Evolutionary conservation across 1,140 invertebrate genomes (phyloP).

Genomic region (Cydia amplana): DNA sequence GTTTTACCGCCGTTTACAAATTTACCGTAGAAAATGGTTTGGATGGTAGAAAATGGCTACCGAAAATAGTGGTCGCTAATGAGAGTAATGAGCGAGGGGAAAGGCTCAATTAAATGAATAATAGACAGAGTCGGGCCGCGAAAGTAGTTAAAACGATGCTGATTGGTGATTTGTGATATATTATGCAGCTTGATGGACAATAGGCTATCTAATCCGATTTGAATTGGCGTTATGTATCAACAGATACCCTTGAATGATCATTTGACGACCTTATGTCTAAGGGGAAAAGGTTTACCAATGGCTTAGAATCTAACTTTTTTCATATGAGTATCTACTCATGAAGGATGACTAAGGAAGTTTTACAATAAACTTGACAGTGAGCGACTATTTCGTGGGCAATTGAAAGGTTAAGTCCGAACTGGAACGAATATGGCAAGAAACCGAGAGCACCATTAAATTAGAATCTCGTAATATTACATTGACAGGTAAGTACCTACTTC

Average conservation of each 20-base stretch:
- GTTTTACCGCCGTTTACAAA: constrained; percentile 58
- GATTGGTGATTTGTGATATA: constrained; percentile 12
- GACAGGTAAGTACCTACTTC: no score
- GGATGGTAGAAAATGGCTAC: constrained; percentile 55
- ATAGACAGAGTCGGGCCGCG: constrained; percentile 34
- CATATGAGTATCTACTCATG: no score
- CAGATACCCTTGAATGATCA: background rate
- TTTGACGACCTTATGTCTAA: background rate
- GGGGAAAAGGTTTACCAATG: background rate
- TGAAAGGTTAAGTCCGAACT: background rate
- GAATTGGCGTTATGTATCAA: background rate
- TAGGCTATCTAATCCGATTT: constrained; percentile 16
- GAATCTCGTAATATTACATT: background rate
- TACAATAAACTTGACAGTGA: background rate
- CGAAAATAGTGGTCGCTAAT: constrained; percentile 64
- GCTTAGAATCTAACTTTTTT: background rate
- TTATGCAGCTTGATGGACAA: constrained; percentile 18
- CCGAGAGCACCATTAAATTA: background rate
- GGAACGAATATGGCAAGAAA: background rate
- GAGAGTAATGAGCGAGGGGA: constrained; percentile 63
- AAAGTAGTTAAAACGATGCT: constrained; percentile 36
- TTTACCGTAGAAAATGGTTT: constrained; percentile 43
- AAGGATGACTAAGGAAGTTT: background rate
- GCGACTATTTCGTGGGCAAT: background rate
- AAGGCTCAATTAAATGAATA: constrained; percentile 62